Conservation (phyloP, 1,140 invertebrate genomes). For the Lasioglossum albipes region DNA sequence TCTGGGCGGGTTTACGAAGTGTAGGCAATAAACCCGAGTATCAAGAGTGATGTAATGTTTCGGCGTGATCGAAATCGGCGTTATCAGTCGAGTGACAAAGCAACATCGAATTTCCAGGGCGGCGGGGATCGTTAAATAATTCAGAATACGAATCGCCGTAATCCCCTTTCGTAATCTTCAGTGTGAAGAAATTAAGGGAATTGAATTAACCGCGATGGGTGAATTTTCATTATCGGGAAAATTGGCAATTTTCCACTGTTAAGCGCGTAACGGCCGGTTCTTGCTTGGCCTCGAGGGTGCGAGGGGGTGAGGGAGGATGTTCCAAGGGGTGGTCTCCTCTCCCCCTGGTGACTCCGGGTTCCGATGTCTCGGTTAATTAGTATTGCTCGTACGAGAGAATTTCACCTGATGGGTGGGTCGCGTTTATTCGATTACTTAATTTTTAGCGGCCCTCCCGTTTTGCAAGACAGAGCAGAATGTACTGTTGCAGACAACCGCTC, state of each 20-base stretch:
- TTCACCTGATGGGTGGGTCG: constrained; percentile 48
- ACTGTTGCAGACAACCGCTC: neutral
- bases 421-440: constrained; percentile 59
- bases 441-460: constrained; percentile 47
- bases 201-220: constrained; percentile 76
- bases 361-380: constrained; percentile 66
- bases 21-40: no score
- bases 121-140: constrained; percentile 2
- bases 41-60: neutral
- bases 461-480: constrained; percentile 41
- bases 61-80: neutral
- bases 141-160: constrained; percentile 32
- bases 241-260: constrained; percentile 78
- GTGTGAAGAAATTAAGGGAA: constrained; percentile 76
- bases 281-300: constrained; percentile 61
- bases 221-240: constrained; percentile 78
- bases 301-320: constrained; percentile 28
- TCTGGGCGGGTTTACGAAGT: no score
- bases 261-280: constrained; percentile 70
- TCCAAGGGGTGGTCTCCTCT: no score
- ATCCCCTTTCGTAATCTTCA: constrained; percentile 58
- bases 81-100: neutral
- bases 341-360: constrained; percentile 66
- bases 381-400: constrained; percentile 63
- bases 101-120: neutral